phyloP scores from a whole-genome alignment of 2,888 invertebrate genomes.

The Lumbricus terrestris region DNA sequence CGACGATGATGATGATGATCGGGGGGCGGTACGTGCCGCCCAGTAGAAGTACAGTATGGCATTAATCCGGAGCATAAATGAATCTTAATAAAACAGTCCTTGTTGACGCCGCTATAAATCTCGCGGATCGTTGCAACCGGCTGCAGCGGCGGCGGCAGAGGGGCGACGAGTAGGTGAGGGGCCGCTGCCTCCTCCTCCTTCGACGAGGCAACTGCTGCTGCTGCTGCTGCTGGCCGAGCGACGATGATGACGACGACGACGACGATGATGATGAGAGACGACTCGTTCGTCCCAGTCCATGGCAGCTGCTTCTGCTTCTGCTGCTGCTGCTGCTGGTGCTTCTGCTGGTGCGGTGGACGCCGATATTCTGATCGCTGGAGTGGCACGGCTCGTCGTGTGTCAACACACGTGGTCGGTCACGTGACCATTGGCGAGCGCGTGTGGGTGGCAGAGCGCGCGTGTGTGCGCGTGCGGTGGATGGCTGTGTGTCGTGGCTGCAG shows the following conservation, averaged over 20 bases:
- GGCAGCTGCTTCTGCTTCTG: too few species aligned
- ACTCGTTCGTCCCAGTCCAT: not conserved
- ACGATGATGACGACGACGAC: too few species aligned
- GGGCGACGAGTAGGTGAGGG: too few species aligned
- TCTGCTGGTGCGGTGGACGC: not conserved
- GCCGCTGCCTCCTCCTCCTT: too few species aligned
- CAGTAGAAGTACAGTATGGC: not conserved
- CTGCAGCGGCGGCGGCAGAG: not conserved
- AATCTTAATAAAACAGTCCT: slow-evolving; percentile 3
- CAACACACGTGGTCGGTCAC: not conserved
- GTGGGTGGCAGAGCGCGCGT: not conserved
- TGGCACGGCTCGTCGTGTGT: not conserved
- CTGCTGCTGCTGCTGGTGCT: too few species aligned
- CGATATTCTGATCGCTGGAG: not conserved
- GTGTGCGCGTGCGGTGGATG: not conserved
- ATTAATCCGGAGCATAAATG: not conserved
- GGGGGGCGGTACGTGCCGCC: not conserved
- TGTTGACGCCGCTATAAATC: not conserved
- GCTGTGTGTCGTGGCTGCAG: not conserved
- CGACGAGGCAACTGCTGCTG: too few species aligned
- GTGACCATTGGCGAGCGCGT: slow-evolving; percentile 3
- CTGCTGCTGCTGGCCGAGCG: too few species aligned
- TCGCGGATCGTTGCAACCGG: not conserved
- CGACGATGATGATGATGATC: not conserved
- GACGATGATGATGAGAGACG: too few species aligned